phyloP scores from a whole-genome alignment of 2,888 invertebrate species.

The Lepetodrilus schrolli region DNA sequence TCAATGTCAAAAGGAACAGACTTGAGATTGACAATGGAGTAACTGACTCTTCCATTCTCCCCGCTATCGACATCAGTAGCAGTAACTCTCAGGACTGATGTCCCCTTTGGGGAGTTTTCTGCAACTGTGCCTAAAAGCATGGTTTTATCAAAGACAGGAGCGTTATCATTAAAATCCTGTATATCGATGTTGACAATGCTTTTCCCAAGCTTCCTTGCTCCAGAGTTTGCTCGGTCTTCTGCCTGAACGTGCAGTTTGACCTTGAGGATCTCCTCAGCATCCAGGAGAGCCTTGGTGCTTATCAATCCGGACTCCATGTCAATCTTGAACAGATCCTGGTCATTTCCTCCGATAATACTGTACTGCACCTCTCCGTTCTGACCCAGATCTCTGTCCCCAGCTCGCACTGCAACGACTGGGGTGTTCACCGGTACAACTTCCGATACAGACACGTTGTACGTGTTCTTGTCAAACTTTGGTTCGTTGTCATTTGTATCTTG shows the following conservation, averaged over 20 bases:
- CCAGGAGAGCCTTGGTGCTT: slow-evolving; percentile 86
- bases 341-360: slow-evolving; percentile 86
- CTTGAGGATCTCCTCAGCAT: slow-evolving; percentile 88
- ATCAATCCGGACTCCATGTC: slow-evolving; percentile 92
- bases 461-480: slow-evolving; percentile 82
- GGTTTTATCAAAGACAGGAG: slow-evolving; percentile 85
- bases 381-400: slow-evolving; percentile 87
- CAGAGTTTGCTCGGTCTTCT: slow-evolving; percentile 81
- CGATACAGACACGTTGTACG: slow-evolving; percentile 89
- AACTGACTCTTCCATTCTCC: slow-evolving; percentile 95
- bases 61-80: slow-evolving; percentile 93
- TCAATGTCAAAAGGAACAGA: slow-evolving; percentile 96
- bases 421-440: slow-evolving; percentile 93
- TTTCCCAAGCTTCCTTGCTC: slow-evolving; percentile 89
- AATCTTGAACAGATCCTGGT: slow-evolving; percentile 89
- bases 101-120: slow-evolving; percentile 91
- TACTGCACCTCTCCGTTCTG: slow-evolving; percentile 89
- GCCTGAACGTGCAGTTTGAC: slow-evolving; percentile 62
- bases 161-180: slow-evolving; percentile 94
- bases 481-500: slow-evolving; percentile 89
- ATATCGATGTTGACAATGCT: slow-evolving; percentile 86
- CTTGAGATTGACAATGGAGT: slow-evolving; percentile 91
- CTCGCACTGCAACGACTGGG: slow-evolving; percentile 81
- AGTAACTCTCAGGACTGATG: slow-evolving; percentile 86
- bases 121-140: slow-evolving; percentile 78